Evolutionary conservation across 92 coral and sea anemone genomes (phyloP).

Genomic region (Desmophyllum pertusum): DNA sequence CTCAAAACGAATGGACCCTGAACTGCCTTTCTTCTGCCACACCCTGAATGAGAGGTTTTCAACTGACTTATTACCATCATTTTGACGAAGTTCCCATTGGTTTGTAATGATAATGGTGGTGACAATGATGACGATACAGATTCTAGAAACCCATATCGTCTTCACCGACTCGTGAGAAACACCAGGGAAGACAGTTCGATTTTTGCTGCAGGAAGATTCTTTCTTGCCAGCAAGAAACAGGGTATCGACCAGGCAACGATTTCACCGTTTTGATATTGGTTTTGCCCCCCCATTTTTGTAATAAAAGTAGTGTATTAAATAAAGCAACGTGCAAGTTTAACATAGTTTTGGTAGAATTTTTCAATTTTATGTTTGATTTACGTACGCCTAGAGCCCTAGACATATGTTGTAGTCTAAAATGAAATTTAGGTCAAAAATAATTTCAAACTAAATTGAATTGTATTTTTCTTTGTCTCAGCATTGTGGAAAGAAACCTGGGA

Average conservation of each 20-base stretch:
- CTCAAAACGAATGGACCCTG: constrained; percentile 45
- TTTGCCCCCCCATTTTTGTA: constrained; percentile 28
- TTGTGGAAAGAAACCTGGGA: too few species aligned
- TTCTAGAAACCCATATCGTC: constrained; percentile 32
- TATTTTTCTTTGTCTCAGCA: too few species aligned
- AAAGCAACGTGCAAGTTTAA: too few species aligned
- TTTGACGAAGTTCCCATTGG: constrained; percentile 30
- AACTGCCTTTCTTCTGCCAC: constrained; percentile 25
- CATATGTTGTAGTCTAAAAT: too few species aligned
- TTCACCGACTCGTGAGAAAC: constrained; percentile 4
- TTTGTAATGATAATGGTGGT: background rate
- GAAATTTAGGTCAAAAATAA: too few species aligned
- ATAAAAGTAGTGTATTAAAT: too few species aligned
- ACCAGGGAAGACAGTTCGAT: constrained; percentile 32
- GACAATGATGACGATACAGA: constrained; percentile 13
- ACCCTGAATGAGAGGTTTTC: constrained; percentile 37
- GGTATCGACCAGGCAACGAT: constrained; percentile 19
- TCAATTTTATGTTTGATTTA: too few species aligned
- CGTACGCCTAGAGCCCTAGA: too few species aligned
- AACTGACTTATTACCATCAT: constrained; percentile 21
- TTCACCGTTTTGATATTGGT: constrained; percentile 36
- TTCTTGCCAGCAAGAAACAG: constrained; percentile 35
- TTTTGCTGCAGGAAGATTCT: constrained; percentile 35
- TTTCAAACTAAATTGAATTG: too few species aligned
- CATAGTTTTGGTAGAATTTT: too few species aligned